Conservation (phyloP, 2,797 vertebrate genomes). For the Benthosema pterotum region DNA sequence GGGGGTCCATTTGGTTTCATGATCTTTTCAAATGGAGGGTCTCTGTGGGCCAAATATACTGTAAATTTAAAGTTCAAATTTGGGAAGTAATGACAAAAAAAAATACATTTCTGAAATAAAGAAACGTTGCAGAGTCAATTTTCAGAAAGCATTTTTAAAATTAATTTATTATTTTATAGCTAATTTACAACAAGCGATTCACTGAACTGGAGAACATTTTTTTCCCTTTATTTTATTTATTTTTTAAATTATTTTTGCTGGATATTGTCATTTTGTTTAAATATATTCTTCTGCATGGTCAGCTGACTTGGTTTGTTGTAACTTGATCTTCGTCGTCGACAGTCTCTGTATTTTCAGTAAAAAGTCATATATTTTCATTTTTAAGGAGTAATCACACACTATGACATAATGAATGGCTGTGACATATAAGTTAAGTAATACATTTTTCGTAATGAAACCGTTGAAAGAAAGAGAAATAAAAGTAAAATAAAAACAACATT, state of each 20-base stretch:
- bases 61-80: too few relatives aligned
- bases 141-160: slow-evolving; percentile 82
- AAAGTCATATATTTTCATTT: slow-evolving; percentile 83
- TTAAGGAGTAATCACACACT: slow-evolving; percentile 83
- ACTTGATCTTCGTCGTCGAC: slow-evolving; percentile 65
- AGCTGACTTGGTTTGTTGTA: slow-evolving; percentile 79
- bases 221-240: slow-evolving; percentile 26
- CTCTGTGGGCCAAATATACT: too few relatives aligned
- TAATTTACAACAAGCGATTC: slow-evolving; percentile 89
- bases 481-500: slow-evolving; percentile 59
- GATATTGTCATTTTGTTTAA: slow-evolving; percentile 80
- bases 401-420: slow-evolving; percentile 83
- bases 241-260: slow-evolving; percentile 82
- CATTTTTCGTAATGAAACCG: slow-evolving; percentile 65
- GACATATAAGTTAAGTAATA: slow-evolving; percentile 80
- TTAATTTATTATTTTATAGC: slow-evolving; percentile 86
- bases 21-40: too few relatives aligned
- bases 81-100: neutral
- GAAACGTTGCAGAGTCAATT: slow-evolving; percentile 51
- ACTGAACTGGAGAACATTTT: slow-evolving; percentile 86
- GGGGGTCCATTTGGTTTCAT: too few relatives aligned
- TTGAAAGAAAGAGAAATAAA: slow-evolving; percentile 76
- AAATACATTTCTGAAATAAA: neutral
- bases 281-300: slow-evolving; percentile 85
- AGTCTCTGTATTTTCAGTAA: slow-evolving; percentile 78